A percentile compares a stretch with the other conserved stretches of the same genome.
phyloP scores from a whole-genome alignment of 2,888 invertebrate species.

The Diloba caeruleocephala region DNA sequence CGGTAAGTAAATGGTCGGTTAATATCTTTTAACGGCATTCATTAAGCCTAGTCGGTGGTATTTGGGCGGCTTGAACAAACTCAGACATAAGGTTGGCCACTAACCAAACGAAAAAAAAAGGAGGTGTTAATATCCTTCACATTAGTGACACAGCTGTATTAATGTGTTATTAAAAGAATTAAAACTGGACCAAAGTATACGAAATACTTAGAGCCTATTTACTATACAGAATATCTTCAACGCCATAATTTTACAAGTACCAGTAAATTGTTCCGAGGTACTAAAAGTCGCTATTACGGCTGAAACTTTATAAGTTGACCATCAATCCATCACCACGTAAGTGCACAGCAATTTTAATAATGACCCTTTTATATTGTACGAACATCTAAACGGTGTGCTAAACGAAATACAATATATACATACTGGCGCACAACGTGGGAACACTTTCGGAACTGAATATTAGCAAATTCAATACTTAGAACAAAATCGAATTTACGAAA shows the following conservation, averaged over 20 bases:
- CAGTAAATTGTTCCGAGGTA: constrained; percentile 39
- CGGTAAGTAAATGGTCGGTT: too few relatives aligned
- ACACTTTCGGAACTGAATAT: background rate
- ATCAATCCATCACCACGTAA: constrained; percentile 48
- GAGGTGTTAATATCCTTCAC: too few relatives aligned
- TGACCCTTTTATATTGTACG: constrained; percentile 32
- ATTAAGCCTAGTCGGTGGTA: too few relatives aligned
- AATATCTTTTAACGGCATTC: too few relatives aligned
- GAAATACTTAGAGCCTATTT: constrained; percentile 25
- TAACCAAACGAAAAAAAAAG: too few relatives aligned
- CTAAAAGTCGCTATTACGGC: constrained; percentile 48
- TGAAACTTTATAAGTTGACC: constrained; percentile 46
- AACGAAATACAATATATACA: constrained; percentile 1
- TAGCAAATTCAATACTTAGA: constrained; percentile 5
- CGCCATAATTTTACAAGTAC: constrained; percentile 31
- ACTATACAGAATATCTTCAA: constrained; percentile 9
- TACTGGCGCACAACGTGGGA: constrained; percentile 36
- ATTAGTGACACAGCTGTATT: too few relatives aligned
- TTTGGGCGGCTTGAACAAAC: too few relatives aligned
- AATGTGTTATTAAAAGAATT: constrained; percentile 2
- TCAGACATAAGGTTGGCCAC: too few relatives aligned
- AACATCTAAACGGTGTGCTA: constrained; percentile 21
- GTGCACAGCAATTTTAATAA: constrained; percentile 48
- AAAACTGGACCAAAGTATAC: constrained; percentile 21
- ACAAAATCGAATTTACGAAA: constrained; percentile 6